A percentile compares a stretch with the other conserved stretches of the same genome.
These are phyloP conservation scores for Oscheius sp. DNA, from an alignment of 2,888 invertebrate species.

Conservation along the genomic window DNA sequence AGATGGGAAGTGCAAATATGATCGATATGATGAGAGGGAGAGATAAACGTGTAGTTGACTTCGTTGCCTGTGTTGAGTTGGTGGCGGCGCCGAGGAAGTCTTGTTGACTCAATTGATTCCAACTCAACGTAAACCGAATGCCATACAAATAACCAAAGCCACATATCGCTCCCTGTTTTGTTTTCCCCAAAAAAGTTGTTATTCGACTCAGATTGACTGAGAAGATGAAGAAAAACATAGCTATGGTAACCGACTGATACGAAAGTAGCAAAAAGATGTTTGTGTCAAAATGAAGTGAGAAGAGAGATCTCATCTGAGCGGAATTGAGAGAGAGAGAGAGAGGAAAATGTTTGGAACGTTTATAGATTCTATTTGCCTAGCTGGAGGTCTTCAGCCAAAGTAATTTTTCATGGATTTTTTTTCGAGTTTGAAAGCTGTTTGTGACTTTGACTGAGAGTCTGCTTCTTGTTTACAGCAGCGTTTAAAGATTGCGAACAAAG, in stretches of 20 bases:
- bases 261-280: background rate
- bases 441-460: background rate
- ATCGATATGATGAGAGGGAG: constrained; percentile 29
- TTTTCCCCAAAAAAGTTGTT: background rate
- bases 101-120: constrained; percentile 24
- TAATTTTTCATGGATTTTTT: no score
- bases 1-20: constrained; percentile 22
- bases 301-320: no score
- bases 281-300: background rate
- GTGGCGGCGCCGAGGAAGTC: background rate
- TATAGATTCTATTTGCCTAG: no score
- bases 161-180: background rate
- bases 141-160: background rate
- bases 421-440: background rate
- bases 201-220: background rate
- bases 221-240: background rate
- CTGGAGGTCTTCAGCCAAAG: no score
- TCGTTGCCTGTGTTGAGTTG: background rate
- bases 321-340: background rate
- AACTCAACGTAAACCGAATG: background rate
- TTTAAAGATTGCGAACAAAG: no score
- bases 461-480: constrained; percentile 1
- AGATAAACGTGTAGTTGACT: background rate
- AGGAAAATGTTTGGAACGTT: background rate
- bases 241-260: constrained; percentile 6